Evolutionary conservation across 2,888 invertebrate species (phyloP), one percentile per base, ranked within the genome.

Genomic region (Tromatobia lineatoria): DNA sequence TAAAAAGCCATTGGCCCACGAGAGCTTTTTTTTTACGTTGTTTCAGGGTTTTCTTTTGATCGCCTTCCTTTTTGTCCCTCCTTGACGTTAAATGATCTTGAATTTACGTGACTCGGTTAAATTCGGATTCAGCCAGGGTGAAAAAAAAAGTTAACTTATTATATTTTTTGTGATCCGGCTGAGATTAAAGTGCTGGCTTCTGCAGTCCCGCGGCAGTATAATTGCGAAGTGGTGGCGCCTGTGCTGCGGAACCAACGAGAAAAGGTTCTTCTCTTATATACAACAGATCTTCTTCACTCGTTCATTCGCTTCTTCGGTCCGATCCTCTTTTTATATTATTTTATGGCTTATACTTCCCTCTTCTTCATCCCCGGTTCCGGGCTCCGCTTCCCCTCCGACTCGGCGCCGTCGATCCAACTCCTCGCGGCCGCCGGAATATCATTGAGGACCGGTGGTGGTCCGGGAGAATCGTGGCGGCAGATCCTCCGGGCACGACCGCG

Each of bases 401-500:
- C 64, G 71, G 82, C 82, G 69, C 57, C 81, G 64, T 57, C 76
- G 75, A 45, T 71, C 57, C 67, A 64, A 64, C 71, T 25, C n/a
- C 67, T 66, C 42, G 20, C 45, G 66, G 59, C 47, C 50, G 66
- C 67, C 80, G 78, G 87, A 89, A 88, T 89, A 90, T 88, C 88
- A 89, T 89, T 89, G 87, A 81, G 85, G 80, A 83, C 76, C 80
- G 85, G 88, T 79, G 83, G 82, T 73, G 85, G 82, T 73, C 86
- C 82, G 67, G 57, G 71, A 47, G n/a, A 42, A 52, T 50, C 38
- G 64, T 52, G 80, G 73, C 77, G 81, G 76, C 82, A 73, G 87
- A 90, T 88, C 90, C 91, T 84, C 83, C 89, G 87, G 90, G 91
- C 91, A 89, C 89, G 89, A 91, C 89, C 91, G 91, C 91, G 89